Evolutionary conservation across 2,797 vertebrate genomes (phyloP).

Genomic region (Notolepis coatsorum): DNA sequence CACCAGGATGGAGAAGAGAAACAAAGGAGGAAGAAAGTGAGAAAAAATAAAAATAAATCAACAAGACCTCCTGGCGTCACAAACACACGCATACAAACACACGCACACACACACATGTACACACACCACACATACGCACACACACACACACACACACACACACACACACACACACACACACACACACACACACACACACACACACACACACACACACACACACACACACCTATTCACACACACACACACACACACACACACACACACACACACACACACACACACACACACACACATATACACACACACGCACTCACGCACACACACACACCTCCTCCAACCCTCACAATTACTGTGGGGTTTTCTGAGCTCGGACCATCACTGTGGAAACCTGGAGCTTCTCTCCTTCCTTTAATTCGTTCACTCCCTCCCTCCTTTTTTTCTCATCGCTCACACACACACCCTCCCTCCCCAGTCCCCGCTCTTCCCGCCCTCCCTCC

Average conservation of each 20-base stretch:
- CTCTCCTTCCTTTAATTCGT: constrained; percentile 67
- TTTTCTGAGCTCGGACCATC: constrained; percentile 77
- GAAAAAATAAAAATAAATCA: constrained; percentile 73
- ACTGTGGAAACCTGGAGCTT: constrained; percentile 88
- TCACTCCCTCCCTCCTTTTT: constrained; percentile 57
- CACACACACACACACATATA: constrained; percentile 17
- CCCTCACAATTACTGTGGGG: constrained; percentile 54
- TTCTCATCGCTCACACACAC: constrained; percentile 33
- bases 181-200: not conserved
- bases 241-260: not conserved
- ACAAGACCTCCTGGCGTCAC: constrained; percentile 72
- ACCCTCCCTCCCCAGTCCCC: constrained; percentile 43
- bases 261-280: not conserved
- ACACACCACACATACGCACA: too few species aligned
- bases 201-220: not conserved
- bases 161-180: not conserved
- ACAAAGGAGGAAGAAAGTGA: constrained; percentile 60
- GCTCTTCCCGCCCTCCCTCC: constrained; percentile 52
- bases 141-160: not conserved
- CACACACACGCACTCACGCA: constrained; percentile 32
- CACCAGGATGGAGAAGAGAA: constrained; percentile 62
- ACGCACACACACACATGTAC: not conserved
- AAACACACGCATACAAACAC: constrained; percentile 2
- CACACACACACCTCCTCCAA: constrained; percentile 48
- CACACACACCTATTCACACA: too few species aligned